A percentile compares a stretch with the other conserved stretches of the same genome.
These are phyloP conservation scores for Pedetes capensis DNA, from an alignment of 2,113 vertebrate genomes.

Conservation along the genomic window DNA sequence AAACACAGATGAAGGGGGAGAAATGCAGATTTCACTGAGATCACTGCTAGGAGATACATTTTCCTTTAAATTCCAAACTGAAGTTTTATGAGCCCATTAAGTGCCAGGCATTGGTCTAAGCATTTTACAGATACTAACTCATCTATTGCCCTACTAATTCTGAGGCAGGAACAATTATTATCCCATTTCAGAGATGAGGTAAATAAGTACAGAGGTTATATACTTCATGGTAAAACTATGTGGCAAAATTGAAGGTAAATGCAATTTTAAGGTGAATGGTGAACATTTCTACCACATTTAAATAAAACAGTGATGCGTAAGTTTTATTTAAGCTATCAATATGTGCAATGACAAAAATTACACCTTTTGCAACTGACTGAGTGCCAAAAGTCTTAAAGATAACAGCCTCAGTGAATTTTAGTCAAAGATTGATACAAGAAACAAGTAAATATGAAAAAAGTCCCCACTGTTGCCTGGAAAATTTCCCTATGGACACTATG, in stretches of 20 bases:
- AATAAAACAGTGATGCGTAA: neutral
- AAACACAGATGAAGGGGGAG: neutral
- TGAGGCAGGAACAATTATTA: neutral
- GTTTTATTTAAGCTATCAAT: neutral
- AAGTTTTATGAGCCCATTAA: neutral
- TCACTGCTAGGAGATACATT: neutral
- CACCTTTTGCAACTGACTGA: neutral
- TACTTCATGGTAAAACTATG: neutral
- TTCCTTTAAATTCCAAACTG: neutral
- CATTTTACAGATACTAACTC: neutral
- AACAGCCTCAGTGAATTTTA: neutral
- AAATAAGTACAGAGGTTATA: neutral
- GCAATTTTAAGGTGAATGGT: neutral
- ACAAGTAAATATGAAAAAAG: neutral
- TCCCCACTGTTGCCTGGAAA: neutral
- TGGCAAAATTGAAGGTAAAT: neutral
- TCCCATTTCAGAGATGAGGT: neutral
- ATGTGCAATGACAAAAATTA: neutral
- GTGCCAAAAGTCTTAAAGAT: neutral
- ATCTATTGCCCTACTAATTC: neutral
- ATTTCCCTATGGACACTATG: neutral
- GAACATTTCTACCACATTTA: neutral
- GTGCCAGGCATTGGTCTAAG: neutral
- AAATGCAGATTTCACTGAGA: neutral
- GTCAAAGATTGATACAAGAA: neutral